These are phyloP conservation scores for Tenthredo mesomela DNA, from an alignment of 2,888 invertebrate species.

Conservation along the genomic window DNA sequence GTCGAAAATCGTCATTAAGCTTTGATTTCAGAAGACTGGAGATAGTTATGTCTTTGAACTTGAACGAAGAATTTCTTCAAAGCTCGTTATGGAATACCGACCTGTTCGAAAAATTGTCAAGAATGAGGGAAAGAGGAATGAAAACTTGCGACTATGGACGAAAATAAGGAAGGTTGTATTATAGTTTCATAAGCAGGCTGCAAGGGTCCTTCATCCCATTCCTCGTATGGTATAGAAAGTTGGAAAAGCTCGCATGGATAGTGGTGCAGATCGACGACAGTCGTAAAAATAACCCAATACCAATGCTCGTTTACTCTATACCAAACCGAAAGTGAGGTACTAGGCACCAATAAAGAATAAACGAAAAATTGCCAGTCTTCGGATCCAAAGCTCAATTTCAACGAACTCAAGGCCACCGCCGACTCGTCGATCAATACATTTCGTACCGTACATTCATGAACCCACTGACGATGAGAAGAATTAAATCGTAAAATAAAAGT, in stretches of 20 bases:
- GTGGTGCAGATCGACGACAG: background rate
- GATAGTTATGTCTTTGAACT: slow-evolving; percentile 21
- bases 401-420: slow-evolving; percentile 15
- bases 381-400: slow-evolving; percentile 23
- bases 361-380: background rate
- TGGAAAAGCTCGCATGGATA: slow-evolving; percentile 1
- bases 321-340: slow-evolving; percentile 25
- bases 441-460: slow-evolving; percentile 1
- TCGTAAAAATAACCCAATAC: slow-evolving; percentile 41
- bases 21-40: background rate
- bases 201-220: background rate
- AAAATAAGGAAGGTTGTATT: background rate
- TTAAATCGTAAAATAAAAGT: background rate
- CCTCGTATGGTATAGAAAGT: background rate
- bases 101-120: slow-evolving; percentile 5
- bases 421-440: slow-evolving; percentile 22
- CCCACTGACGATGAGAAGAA: background rate
- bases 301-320: slow-evolving; percentile 6
- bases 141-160: background rate
- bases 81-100: background rate
- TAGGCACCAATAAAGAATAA: background rate
- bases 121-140: background rate
- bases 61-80: slow-evolving; percentile 11
- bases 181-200: slow-evolving; percentile 24
- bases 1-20: background rate